Conservation (phyloP, 1,140 invertebrate genomes). For the Drosophila fuyamai region DNA sequence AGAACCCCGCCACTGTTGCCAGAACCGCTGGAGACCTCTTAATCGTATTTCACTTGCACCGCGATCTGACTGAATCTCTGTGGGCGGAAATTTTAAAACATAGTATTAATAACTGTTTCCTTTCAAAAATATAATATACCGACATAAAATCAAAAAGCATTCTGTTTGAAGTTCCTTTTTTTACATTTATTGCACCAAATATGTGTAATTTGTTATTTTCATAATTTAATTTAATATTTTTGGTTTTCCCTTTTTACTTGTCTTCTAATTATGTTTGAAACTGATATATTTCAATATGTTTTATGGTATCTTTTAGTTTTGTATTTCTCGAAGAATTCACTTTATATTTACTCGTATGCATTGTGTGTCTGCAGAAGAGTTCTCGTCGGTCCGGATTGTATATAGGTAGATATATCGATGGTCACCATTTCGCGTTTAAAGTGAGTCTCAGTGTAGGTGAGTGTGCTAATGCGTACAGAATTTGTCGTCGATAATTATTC, state of each 20-base stretch:
- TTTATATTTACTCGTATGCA: conserved; percentile 42
- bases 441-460: conserved; percentile 48
- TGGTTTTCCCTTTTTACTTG: conserved; percentile 43
- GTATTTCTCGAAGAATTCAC: conserved; percentile 53
- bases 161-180: conserved; percentile 74
- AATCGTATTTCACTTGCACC: neutral
- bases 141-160: conserved; percentile 2
- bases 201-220: conserved; percentile 63
- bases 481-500: conserved; percentile 35
- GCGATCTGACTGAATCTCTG: neutral
- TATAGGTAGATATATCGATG: conserved; percentile 76
- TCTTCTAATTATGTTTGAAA: conserved; percentile 70
- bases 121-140: neutral
- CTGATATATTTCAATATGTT: conserved; percentile 76
- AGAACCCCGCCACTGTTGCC: conserved; percentile 29
- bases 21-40: conserved; percentile 26
- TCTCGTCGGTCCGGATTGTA: conserved; percentile 23
- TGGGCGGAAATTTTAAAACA: neutral
- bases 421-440: conserved; percentile 78
- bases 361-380: conserved; percentile 35
- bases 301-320: conserved; percentile 46
- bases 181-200: conserved; percentile 84
- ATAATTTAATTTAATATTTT: conserved; percentile 40
- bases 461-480: conserved; percentile 53
- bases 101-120: neutral